These are phyloP conservation scores for Neosilurus hyrtlii DNA, from an alignment of 2,797 vertebrate species.

Conservation along the genomic window DNA sequence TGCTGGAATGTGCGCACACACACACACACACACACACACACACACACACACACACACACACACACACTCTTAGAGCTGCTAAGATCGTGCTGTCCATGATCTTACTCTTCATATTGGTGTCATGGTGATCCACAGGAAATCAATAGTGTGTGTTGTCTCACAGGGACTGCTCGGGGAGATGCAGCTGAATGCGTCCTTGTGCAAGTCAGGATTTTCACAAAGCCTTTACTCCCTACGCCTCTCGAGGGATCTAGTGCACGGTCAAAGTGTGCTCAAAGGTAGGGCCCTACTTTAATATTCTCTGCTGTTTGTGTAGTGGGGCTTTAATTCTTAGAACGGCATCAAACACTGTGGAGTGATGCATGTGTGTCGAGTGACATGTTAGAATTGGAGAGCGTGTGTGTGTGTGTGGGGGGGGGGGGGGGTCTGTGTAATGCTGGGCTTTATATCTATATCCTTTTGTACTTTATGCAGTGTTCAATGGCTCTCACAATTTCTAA, in stretches of 20 bases:
- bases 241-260: conserved; percentile 82
- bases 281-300: conserved; percentile 62
- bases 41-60: conserved; percentile 10
- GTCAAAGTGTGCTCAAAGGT: conserved; percentile 88
- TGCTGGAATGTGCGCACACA: background rate
- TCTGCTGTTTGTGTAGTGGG: conserved; percentile 15
- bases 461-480: background rate
- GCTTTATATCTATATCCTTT: background rate
- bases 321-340: background rate
- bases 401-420: no score
- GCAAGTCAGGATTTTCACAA: conserved; percentile 89
- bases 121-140: conserved; percentile 52
- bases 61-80: background rate
- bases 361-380: background rate
- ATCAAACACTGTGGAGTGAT: background rate
- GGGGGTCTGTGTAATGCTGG: background rate
- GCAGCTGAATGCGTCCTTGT: conserved; percentile 73
- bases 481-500: no score
- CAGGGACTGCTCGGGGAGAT: conserved; percentile 79
- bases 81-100: conserved; percentile 20
- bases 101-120: conserved; percentile 37
- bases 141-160: conserved; percentile 59
- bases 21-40: background rate
- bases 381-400: no score
- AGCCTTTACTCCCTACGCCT: conserved; percentile 85